Base-by-base conservation (phyloP, 2,888 invertebrate species). In the Agonopterix alstromeriana region DNA sequence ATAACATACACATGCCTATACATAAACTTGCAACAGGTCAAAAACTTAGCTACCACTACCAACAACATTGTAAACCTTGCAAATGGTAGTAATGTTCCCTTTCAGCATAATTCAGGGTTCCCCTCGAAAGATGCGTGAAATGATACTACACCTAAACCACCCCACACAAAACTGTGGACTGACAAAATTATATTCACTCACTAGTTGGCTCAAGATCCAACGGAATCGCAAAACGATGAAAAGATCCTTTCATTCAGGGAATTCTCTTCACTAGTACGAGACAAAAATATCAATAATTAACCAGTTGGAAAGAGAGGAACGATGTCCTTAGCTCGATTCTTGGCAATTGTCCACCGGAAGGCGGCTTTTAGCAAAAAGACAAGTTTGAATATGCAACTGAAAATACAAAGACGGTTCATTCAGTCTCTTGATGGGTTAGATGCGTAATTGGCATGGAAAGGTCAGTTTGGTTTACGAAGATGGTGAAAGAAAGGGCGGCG, bases 271-370 rank as follows among this genome's bases (percentile, higher is more conserved):
- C 54, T 48, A 60, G 59, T 73, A 51, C 48, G 71, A 62, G 81
- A 87, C 54, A 52, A 36, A 55, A 1, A 60, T 72, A 79, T 52
- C n/a, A n/a, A 51, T 52, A 27, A 44, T 11, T 9, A 9, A 47
- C 42, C 46, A 35, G 75, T 47, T 49, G 10, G 66, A 77, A 36
- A 58, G 56, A 53, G 78, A 79, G 35, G 50, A 60, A 45, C 35
- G 53, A 73, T 68, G 64, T 72, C 75, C 75, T 80, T 73, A 73
- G 64, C 68, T 75, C 70, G 66, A 72, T 42, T 81, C 86, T 87
- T 87, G 87, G 87, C 87, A 87, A 81, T 82, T 80, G 84, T 85
- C 87, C 87, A 87, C 87, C 78, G 87, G 87, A 87, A 85, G 76
- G 72, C 75, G 75, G 74, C 70, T 77, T 83, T 76, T 71, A 76